Evolutionary conservation across 1,140 invertebrate genomes (phyloP).

Genomic region (Colletes latitarsis): DNA sequence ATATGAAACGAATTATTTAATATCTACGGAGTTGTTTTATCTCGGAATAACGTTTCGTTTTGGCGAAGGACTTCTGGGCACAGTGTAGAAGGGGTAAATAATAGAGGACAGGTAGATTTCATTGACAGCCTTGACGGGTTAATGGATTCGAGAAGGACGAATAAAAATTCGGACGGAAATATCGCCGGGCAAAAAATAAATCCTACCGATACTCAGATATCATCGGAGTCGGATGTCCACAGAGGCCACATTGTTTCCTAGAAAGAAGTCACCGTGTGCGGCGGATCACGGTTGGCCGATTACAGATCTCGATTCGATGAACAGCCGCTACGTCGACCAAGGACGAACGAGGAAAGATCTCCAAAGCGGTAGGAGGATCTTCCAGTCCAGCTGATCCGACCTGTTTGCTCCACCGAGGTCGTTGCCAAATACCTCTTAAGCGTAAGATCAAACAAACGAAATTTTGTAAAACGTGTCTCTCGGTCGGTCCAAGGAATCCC

Average conservation of each 20-base stretch:
- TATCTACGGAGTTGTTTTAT: too few species aligned
- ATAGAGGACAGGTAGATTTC: background rate
- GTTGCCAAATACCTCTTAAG: too few species aligned
- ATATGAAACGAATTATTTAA: too few species aligned
- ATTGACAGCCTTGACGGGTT: background rate
- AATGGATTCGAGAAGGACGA: conserved; percentile 5
- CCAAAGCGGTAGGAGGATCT: conserved; percentile 47
- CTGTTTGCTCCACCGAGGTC: conserved; percentile 39
- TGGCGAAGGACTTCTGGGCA: too few species aligned
- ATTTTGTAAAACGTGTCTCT: too few species aligned
- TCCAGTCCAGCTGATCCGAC: conserved; percentile 44
- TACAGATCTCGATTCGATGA: conserved; percentile 49
- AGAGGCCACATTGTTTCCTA: conserved; percentile 32
- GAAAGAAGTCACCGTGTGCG: conserved; percentile 46
- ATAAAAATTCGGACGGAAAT: background rate
- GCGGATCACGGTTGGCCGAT: conserved; percentile 51
- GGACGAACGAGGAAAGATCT: conserved; percentile 51
- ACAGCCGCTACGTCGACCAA: conserved; percentile 39
- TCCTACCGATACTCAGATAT: background rate
- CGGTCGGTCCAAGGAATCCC: too few species aligned
- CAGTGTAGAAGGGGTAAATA: too few species aligned
- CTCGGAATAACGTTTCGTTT: too few species aligned
- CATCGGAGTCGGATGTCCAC: conserved; percentile 16
- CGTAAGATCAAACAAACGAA: too few species aligned
- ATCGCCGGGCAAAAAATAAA: background rate